These are phyloP conservation scores for Spilogale gracilis DNA, from an alignment of 2,113 vertebrate genomes.

Conservation along the genomic window DNA sequence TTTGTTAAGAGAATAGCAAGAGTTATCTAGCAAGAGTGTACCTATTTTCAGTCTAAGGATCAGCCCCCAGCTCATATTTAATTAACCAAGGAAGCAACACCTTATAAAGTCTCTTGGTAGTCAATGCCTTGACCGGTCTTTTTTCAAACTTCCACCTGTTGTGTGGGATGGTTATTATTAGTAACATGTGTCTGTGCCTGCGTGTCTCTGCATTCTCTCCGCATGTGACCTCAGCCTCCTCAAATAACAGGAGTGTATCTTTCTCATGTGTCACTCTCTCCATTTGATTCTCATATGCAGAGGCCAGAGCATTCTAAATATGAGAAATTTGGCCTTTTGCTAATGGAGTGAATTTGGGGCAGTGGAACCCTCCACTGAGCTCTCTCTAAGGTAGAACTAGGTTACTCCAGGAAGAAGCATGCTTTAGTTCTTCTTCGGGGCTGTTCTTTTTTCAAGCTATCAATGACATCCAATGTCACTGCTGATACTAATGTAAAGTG, in stretches of 20 bases:
- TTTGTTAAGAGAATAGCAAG: not conserved
- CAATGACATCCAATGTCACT: slow-evolving; percentile 60
- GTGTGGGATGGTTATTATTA: not conserved
- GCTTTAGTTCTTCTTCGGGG: not conserved
- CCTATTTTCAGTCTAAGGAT: not conserved
- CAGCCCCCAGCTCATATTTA: not conserved
- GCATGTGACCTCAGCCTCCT: not conserved
- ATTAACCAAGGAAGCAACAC: not conserved
- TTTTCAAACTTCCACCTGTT: not conserved
- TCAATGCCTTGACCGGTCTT: not conserved
- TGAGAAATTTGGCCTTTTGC: not conserved
- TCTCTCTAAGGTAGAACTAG: slow-evolving; percentile 3
- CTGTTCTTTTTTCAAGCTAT: slow-evolving; percentile 27
- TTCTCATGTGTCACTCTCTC: not conserved
- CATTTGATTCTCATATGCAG: not conserved
- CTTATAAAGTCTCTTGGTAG: not conserved
- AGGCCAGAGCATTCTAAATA: not conserved
- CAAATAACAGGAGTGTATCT: not conserved
- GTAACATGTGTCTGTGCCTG: not conserved
- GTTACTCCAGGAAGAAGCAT: slow-evolving; percentile 8
- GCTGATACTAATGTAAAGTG: slow-evolving; percentile 58
- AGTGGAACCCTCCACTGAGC: not conserved
- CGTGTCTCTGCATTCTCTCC: not conserved
- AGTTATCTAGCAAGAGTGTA: not conserved
- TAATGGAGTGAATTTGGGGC: not conserved